Evolutionary conservation across 2,113 vertebrate species (phyloP), one percentile per base, ranked within the genome.

Genomic region (Myocastor coypus): DNA sequence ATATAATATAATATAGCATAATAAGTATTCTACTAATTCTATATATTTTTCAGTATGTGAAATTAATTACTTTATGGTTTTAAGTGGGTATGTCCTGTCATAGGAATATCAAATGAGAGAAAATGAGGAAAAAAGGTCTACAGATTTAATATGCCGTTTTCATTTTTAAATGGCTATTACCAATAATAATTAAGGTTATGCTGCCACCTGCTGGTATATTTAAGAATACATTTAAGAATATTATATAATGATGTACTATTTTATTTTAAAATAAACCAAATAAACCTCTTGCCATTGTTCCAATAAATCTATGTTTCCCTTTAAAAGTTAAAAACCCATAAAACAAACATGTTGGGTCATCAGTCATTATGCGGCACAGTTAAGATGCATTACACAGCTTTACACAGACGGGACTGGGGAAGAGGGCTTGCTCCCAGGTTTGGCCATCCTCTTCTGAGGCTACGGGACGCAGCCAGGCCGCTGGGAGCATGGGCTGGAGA

Each of bases 161-260:
- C 22, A n/a, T 75, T n/a, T 92, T 3, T 64, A 34, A 87, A 89
- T 50, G 37, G 19, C 3, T 87, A 16, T 84, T 52, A 85, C 77
- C 10, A 57, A 84, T 55, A 95, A 93, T 94, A 92, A 57, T 92
- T 97, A 91, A 91, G 94, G 84, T 87, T 96, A 63, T 94, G 81
- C 87, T 97, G 97, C 98, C 98, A 97, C 89, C 98, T 97, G 83
- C 97, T 97, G 98, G 97, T 78, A 42, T 17, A n/a, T n/a, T n/a
- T n/a, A n/a, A n/a, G n/a, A n/a, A n/a, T n/a, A 66, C 32, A 61
- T 75, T 89, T 87, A 89, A 92, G 32, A 63, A 7, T 64, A 17
- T 37, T 32, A 26, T n/a, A 40, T 64, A 91, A 78, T 55, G 4
- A 42, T 86, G 1, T 75, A 50, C 77, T n/a, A 86, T 37, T 96